Evolutionary conservation across 2,113 vertebrate species (phyloP).

Genomic region (Lepus timidus): DNA sequence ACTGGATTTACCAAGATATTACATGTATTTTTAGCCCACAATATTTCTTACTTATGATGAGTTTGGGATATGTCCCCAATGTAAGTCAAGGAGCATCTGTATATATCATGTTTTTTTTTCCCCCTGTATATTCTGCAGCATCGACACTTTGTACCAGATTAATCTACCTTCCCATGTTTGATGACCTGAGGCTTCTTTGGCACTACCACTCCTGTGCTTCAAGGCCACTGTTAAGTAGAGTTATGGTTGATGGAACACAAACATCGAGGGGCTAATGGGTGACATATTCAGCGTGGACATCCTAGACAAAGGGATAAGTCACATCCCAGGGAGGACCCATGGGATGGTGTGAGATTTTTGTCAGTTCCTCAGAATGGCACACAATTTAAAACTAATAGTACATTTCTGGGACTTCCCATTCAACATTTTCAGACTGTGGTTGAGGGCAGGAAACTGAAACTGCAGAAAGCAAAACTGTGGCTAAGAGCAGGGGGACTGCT

Average conservation of each 20-base stretch:
- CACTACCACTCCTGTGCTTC: not conserved
- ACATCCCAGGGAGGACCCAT: not conserved
- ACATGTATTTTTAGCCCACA: no score
- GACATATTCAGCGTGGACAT: not conserved
- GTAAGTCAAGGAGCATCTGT: no score
- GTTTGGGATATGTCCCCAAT: no score
- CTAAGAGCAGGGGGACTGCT: not conserved
- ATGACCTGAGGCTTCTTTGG: no score
- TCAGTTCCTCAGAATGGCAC: not conserved
- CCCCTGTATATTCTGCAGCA: no score
- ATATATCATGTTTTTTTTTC: no score
- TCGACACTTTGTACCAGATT: no score
- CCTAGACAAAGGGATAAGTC: not conserved
- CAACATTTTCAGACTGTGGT: not conserved
- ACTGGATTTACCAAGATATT: no score
- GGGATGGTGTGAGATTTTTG: not conserved
- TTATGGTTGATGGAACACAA: not conserved
- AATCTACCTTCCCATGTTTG: no score
- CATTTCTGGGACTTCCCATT: not conserved
- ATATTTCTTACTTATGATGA: no score
- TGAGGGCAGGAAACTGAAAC: not conserved
- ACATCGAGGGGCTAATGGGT: not conserved
- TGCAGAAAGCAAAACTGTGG: not conserved
- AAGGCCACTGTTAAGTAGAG: not conserved
- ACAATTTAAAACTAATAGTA: not conserved